Conservation (phyloP, 1,140 invertebrate genomes). For the Aphidius ervi region DNA sequence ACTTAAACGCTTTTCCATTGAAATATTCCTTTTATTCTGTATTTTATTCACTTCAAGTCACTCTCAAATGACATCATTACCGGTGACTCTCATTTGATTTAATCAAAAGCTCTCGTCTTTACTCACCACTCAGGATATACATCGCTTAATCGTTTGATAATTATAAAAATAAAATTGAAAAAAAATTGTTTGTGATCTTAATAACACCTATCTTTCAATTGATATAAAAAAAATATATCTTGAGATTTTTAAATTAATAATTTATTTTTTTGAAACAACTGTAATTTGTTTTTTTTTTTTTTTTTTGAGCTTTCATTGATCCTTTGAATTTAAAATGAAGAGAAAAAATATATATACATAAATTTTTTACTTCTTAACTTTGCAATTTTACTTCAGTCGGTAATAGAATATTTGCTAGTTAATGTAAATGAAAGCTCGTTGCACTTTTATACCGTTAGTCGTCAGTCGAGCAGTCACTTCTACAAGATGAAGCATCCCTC, state of each 20-base stretch:
- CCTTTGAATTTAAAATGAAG: not conserved
- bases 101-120: not conserved
- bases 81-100: not conserved
- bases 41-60: not conserved
- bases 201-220: too few species aligned
- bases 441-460: slow-evolving; percentile 17
- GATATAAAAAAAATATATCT: too few species aligned
- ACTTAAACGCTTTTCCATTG: slow-evolving; percentile 9
- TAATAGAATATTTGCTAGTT: not conserved
- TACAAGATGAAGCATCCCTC: slow-evolving; percentile 20
- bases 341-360: not conserved
- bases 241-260: too few species aligned
- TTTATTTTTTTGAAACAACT: not conserved
- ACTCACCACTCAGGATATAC: not conserved
- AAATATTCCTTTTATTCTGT: not conserved
- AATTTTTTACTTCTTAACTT: not conserved
- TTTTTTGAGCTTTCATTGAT: not conserved
- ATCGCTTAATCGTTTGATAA: not conserved
- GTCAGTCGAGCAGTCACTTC: slow-evolving; percentile 20
- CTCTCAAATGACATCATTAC: not conserved
- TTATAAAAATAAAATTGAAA: not conserved
- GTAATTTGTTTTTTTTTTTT: not conserved
- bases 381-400: not conserved
- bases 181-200: not conserved
- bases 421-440: not conserved